Evolutionary conservation across 1,140 invertebrate species (phyloP), one percentile per base, ranked within the genome.

Genomic region (Drosophila equinoxialis): DNA sequence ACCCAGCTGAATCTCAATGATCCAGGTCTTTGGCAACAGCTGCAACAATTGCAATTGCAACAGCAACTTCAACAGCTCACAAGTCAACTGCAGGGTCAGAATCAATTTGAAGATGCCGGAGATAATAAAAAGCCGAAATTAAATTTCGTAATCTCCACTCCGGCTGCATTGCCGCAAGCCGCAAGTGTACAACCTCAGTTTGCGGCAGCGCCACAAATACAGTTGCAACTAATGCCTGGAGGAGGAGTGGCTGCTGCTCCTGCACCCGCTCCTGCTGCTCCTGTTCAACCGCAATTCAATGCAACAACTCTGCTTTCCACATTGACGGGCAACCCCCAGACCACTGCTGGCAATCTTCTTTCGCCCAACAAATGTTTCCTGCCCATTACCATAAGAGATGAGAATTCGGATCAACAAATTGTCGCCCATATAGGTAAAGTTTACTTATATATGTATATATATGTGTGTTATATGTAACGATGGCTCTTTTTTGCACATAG

Each of bases 51-150:
- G 20, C 83, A 83, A 20, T 68, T 85, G 0, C 69, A 71, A 54
- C 74, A 84, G 55, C 87, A 91, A 41, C 70, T 86, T 6, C 86
- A 91, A 64, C 83, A 89, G 59, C 54, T 90, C 1, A 74, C 79
- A 6, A 76, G 60, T 26, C 90, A 91, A 58, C 33, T 82, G 35
- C 81, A 89, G 51, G 68, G 74, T 11, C 75, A 65, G 11, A 66
- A 71, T 13, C 82, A 87, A 54, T 70, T 33, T 23, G 74, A 79
- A 6, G 84, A 90, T 41, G 42, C 77, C 1, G 26, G 68, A 8
- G 91, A 92, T 8, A 76, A 93, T 8, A 76, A 93, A 54, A 92
- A 93, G 60, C 93, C 93, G 1, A 93, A 94, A 87, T 79, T 91
- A 0, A 92, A 92, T 72, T 90, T 92, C 35, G 82, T 92, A 11